Percentiles rank a stretch among this genome's conserved stretches.
Conservation (phyloP, 2,888 invertebrate species). For the Mellilla xanthometata region DNA sequence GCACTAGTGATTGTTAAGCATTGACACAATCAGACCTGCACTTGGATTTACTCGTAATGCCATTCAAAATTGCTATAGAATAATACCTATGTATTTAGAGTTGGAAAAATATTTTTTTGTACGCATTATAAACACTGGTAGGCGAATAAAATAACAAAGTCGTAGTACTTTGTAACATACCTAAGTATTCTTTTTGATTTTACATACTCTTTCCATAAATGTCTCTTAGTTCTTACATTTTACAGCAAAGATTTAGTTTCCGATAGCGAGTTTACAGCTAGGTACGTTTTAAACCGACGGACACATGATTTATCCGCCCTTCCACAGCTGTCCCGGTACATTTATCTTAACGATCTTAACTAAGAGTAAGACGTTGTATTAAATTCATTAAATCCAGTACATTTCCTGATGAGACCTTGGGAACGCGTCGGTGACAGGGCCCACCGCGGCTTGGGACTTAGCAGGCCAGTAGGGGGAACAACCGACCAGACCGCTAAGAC, state of each 20-base stretch:
- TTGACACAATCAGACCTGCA: too few relatives aligned
- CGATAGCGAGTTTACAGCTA: background rate
- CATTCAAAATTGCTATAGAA: too few relatives aligned
- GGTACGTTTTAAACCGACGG: slow-evolving; percentile 30
- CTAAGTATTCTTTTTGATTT: too few relatives aligned
- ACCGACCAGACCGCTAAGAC: slow-evolving; percentile 88
- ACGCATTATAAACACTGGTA: too few relatives aligned
- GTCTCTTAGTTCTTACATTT: too few relatives aligned
- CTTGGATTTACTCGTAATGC: too few relatives aligned
- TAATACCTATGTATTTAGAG: too few relatives aligned
- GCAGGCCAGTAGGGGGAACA: slow-evolving; percentile 89
- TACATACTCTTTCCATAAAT: too few relatives aligned
- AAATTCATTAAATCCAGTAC: slow-evolving; percentile 13
- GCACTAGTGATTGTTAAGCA: too few relatives aligned
- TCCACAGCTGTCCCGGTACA: slow-evolving; percentile 2
- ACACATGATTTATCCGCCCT: slow-evolving; percentile 12
- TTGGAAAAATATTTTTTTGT: too few relatives aligned
- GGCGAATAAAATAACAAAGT: too few relatives aligned
- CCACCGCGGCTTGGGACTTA: slow-evolving; percentile 90
- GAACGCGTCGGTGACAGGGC: slow-evolving; percentile 27
- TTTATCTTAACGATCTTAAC: slow-evolving; percentile 16
- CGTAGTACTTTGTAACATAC: too few relatives aligned
- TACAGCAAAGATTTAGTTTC: background rate
- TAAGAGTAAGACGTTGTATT: slow-evolving; percentile 9
- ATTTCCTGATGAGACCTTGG: slow-evolving; percentile 20